Conservation (phyloP, 2,113 vertebrate genomes). For the Odontophorus gujanensis region DNA sequence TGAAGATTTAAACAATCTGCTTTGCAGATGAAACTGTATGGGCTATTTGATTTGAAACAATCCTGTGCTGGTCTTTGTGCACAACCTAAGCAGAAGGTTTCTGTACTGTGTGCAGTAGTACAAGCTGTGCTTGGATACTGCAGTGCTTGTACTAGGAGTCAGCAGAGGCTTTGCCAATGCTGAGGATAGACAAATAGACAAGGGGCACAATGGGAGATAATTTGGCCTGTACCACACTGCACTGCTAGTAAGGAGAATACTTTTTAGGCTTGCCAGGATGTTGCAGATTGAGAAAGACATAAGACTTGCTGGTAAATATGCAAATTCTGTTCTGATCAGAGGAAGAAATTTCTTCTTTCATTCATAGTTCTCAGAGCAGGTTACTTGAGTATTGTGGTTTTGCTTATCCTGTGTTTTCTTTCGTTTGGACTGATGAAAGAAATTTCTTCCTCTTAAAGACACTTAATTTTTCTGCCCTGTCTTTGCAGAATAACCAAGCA, state of each 20-base stretch:
- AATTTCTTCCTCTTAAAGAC: rapidly evolving
- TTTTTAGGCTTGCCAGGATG: neutral
- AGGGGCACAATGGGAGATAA: neutral
- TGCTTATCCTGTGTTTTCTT: neutral
- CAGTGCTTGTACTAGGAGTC: neutral
- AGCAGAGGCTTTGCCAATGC: neutral
- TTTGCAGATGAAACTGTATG: neutral
- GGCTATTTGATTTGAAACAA: neutral
- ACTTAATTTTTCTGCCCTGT: neutral
- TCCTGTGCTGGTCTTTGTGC: neutral
- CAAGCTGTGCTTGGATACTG: neutral
- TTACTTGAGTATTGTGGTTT: neutral
- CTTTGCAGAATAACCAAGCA: constrained; percentile 97
- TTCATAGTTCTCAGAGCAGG: neutral
- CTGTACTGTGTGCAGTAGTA: rapidly evolving
- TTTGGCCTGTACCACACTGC: neutral
- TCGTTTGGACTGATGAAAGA: neutral
- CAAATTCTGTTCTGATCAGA: neutral
- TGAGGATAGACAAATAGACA: neutral
- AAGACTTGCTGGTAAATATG: neutral
- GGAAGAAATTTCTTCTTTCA: neutral
- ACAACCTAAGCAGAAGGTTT: neutral
- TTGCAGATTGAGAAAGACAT: rapidly evolving
- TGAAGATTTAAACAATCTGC: neutral
- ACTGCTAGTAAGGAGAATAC: neutral